Evolutionary conservation across 2,113 vertebrate species (phyloP).

Genomic region (Corydoras sp.): DNA sequence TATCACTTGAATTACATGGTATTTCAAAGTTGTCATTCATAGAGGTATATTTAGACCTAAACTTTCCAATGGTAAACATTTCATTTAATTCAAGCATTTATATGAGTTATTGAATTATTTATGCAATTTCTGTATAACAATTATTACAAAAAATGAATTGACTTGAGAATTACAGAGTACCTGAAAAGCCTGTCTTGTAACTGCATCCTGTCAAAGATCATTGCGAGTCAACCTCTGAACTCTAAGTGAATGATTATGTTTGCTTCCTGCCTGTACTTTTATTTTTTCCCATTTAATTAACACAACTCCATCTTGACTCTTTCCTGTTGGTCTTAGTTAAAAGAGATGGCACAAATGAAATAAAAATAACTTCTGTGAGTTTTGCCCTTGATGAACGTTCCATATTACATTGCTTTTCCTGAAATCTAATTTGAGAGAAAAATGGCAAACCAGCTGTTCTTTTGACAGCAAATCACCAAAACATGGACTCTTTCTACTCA

Average conservation of each 20-base stretch:
- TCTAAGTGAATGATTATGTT: slow-evolving; percentile 35
- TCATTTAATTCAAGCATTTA: too few relatives aligned
- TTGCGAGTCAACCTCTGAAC: slow-evolving; percentile 44
- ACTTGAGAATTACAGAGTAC: slow-evolving; percentile 3
- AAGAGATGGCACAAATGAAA: slow-evolving; percentile 38
- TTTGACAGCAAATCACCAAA: slow-evolving; percentile 58
- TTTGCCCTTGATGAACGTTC: slow-evolving; percentile 40
- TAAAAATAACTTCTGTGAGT: slow-evolving; percentile 48
- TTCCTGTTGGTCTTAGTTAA: slow-evolving; percentile 44
- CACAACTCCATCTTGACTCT: slow-evolving; percentile 44
- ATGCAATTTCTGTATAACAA: too few relatives aligned
- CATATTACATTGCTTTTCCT: slow-evolving; percentile 49
- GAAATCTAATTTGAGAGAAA: slow-evolving; percentile 60
- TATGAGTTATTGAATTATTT: too few relatives aligned
- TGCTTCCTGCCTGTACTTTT: slow-evolving; percentile 33
- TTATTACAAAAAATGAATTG: not conserved
- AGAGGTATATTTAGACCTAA: too few relatives aligned
- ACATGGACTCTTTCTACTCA: slow-evolving; percentile 55
- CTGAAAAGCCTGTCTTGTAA: slow-evolving; percentile 29
- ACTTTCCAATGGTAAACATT: too few relatives aligned
- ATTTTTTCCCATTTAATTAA: slow-evolving; percentile 40
- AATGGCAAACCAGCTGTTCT: slow-evolving; percentile 61
- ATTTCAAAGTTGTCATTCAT: too few relatives aligned
- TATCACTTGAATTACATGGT: too few relatives aligned
- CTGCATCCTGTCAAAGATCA: slow-evolving; percentile 27